Evolutionary conservation across 2,113 vertebrate genomes (phyloP), one percentile per base, ranked within the genome.

Genomic region (Ciconia stormi): DNA sequence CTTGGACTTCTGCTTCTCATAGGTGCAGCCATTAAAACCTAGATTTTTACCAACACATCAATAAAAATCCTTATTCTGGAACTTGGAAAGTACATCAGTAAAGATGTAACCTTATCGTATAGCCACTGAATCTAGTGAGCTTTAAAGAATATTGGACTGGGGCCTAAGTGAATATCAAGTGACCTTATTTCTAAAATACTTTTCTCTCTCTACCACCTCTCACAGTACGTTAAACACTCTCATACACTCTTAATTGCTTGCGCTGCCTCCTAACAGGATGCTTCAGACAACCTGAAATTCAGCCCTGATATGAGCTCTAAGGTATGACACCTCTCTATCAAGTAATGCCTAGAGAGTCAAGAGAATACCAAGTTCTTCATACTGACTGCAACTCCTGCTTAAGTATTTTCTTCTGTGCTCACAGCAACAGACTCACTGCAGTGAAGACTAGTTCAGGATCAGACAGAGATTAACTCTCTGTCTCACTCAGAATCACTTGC

Each of bases 391-490:
- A 40, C 77, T 79, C 66, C 50, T 58, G 67, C 76, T 8, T 1
- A 2, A 4, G 49, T 1, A 3, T 55, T 83, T 61, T 19, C 52
- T 34, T 32, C 71, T 11, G 53, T 14, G 70, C 61, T 38, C 56
- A 12, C 70, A 36, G 81, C 56, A 65, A 27, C 56, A 30, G 56
- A 34, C 42, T 86, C 7, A 3, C 0, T 10, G 90, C 53, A 59
- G 58, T 0, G 30, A n/a, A n/a, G n/a, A 65, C 42, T 3, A 15
- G 74, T 0, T 2, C 13, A 65, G 80, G 38, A 72, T 30, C 38
- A 53, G 71, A 36, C 27, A 59, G 56, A 47, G 65, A 38, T 52
- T 32, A 76, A 46, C 42, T 13, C 73, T 25, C 66, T 65, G 50
- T 27, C 71, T 80, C 42, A 1, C 58, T 29, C 76, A 20, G 59